These are phyloP conservation scores for Pararge aegeria DNA, from an alignment of 1,140 invertebrate species.

Conservation along the genomic window DNA sequence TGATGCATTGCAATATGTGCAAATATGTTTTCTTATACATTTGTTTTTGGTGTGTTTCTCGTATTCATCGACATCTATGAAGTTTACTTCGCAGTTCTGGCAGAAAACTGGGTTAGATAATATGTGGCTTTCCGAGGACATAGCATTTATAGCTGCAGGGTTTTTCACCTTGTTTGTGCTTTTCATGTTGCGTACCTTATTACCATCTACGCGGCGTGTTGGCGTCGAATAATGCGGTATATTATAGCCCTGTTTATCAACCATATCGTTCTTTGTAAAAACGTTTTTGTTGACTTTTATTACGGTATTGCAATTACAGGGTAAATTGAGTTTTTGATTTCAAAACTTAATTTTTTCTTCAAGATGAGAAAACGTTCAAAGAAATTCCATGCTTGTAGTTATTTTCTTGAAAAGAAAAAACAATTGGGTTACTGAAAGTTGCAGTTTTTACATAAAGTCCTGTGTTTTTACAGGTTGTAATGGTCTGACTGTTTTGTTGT, in stretches of 20 bases:
- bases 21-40: slow-evolving; percentile 32
- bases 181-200: background rate
- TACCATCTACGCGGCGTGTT: background rate
- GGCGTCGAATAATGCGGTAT: background rate
- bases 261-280: background rate
- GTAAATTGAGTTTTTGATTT: no score
- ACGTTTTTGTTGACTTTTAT: background rate
- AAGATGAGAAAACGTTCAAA: no score
- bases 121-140: background rate
- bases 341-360: no score
- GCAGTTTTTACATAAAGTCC: no score
- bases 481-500: no score
- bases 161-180: background rate
- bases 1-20: slow-evolving; percentile 33
- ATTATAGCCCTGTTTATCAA: background rate
- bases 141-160: background rate
- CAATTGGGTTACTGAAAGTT: no score
- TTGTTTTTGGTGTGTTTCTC: slow-evolving; percentile 39
- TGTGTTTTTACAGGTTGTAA: no score
- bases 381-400: no score
- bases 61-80: slow-evolving; percentile 21
- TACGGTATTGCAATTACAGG: background rate
- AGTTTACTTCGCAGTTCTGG: background rate
- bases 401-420: no score
- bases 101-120: slow-evolving; percentile 4